phyloP scores from a whole-genome alignment of 2,888 invertebrate species.

The Orthosia incerta region DNA sequence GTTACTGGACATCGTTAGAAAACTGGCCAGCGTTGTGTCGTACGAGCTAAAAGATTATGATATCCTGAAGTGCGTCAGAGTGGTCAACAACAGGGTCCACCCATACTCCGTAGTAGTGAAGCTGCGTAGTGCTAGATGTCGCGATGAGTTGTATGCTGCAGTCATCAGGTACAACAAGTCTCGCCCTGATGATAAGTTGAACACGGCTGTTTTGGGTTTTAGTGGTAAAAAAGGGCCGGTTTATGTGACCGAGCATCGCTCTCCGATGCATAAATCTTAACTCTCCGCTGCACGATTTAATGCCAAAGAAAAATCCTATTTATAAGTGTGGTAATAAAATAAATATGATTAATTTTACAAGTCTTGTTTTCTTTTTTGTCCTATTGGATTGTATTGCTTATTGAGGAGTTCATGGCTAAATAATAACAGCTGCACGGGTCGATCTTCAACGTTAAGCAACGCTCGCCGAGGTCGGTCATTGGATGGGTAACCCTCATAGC shows the following conservation, averaged over 20 bases:
- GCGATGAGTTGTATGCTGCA: constrained; percentile 5
- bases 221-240: not conserved
- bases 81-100: not conserved
- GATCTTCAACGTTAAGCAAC: too few species aligned
- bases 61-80: not conserved
- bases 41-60: not conserved
- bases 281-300: not conserved
- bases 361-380: not conserved
- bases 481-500: too few species aligned
- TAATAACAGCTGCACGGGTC: too few species aligned
- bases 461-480: too few species aligned
- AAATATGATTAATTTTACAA: not conserved
- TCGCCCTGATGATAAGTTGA: not conserved
- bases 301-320: not conserved
- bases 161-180: not conserved
- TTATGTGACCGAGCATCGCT: not conserved
- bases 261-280: not conserved
- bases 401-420: too few species aligned
- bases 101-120: not conserved
- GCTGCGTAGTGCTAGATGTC: not conserved
- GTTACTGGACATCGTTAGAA: not conserved
- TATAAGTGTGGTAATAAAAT: not conserved
- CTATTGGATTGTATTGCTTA: too few species aligned
- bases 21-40: not conserved
- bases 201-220: not conserved